Conservation (phyloP, 2,113 vertebrate genomes). For the Australoheros scitulus region DNA sequence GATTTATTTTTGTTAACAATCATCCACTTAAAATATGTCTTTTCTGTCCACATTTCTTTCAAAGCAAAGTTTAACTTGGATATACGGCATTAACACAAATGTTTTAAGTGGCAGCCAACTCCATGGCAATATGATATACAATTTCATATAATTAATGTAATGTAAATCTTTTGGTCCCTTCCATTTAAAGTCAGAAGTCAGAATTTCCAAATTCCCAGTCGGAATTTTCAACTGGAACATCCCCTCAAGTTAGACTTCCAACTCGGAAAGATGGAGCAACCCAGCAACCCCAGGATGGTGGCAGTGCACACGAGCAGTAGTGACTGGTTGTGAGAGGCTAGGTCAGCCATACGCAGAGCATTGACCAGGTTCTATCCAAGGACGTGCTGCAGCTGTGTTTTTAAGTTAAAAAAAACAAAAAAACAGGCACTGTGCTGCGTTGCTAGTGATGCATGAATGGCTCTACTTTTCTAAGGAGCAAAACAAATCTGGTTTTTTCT, state of each 20-base stretch:
- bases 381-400: too few relatives aligned
- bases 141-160: background rate
- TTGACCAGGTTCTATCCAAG: background rate
- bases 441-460: too few relatives aligned
- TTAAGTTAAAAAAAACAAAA: too few relatives aligned
- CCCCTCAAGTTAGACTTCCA: background rate
- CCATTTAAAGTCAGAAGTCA: background rate
- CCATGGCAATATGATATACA: accelerated
- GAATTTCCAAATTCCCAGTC: background rate
- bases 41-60: background rate
- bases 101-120: background rate
- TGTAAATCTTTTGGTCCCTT: background rate
- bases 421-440: too few relatives aligned
- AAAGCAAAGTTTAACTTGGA: background rate
- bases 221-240: background rate
- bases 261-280: background rate
- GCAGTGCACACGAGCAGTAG: background rate
- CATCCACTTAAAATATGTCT: background rate
- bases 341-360: background rate
- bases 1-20: background rate
- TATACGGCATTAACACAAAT: background rate
- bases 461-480: too few relatives aligned
- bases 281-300: background rate
- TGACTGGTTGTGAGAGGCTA: background rate
- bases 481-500: too few relatives aligned